Base-by-base conservation (phyloP, 1,140 invertebrate species). In the Papilio dardanus region DNA sequence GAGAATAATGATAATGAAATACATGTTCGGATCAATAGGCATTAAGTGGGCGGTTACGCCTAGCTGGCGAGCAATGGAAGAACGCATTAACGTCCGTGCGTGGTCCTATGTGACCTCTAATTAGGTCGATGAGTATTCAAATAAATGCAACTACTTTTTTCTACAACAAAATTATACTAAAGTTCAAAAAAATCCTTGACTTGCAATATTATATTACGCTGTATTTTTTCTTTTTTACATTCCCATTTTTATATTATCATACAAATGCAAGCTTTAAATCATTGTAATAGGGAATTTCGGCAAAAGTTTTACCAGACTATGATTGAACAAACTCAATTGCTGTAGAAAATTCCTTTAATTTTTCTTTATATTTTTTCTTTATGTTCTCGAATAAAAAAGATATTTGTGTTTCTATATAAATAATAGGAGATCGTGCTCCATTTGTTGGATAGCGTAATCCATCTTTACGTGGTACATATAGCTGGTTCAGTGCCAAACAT, bases 381-480 rank as follows among this genome's bases (percentile, higher is more conserved):
- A 24, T 54, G 21, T 54, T 24, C 19, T 21, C 50, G 2, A 54
- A 21, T 54, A 54, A 54, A 54, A 54, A 54, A 24, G 50, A 21
- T 54, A 58, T 58, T 28, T 28, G 54, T 54, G 8, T 24, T 54
- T 54, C 19, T 54, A 54, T 58, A 58, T 58, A 58, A 58, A 58
- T 58, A 58, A 58, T 58, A 58, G 3, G 8, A 62, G 54, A 62
- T 58, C 21, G 54, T 62, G 24, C 24, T 28, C 4, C 24, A 62
- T 62, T 62, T 62, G 54, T 62, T 62, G 54, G 30, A 62, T 62
- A 12, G 12, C 54, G 24, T 62, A 28, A 62, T 62, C 54, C 24
- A 62, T 62, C 54, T 62, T 58, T 58, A 58, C 30, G 54, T 58
- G 30, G 54, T 58, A 58, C 54, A 58, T 58, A 58, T 24, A 12